Percentiles rank a stretch among this genome's conserved stretches.
Conservation (phyloP, 2,888 invertebrate genomes). For the Sepiola atlantica region DNA sequence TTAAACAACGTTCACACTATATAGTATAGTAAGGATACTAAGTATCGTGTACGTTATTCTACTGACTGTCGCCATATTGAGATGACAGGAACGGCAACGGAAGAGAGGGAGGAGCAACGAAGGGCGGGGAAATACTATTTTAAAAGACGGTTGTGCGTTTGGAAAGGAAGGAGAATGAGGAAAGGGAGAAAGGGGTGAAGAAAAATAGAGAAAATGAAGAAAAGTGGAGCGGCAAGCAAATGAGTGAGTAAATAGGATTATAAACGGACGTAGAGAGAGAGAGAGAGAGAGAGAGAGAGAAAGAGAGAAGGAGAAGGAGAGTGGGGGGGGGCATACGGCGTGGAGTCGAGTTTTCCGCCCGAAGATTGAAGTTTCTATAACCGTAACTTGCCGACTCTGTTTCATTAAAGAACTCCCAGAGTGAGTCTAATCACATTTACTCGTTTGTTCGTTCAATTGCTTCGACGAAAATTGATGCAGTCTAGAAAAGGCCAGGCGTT, state of each 20-base stretch:
- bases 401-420: conserved; percentile 14
- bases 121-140: neutral
- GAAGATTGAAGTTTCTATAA: neutral
- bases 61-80: neutral
- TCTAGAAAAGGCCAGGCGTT: neutral
- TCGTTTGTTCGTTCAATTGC: neutral
- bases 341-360: neutral
- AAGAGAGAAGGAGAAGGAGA: neutral
- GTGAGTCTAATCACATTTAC: neutral
- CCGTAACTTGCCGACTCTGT: neutral
- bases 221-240: neutral
- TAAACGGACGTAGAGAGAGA: neutral
- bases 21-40: no score
- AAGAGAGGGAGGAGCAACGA: neutral
- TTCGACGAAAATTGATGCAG: neutral
- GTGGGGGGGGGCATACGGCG: neutral
- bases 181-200: neutral
- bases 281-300: neutral
- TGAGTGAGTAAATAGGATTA: neutral
- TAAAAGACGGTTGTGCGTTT: neutral
- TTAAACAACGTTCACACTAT: no score
- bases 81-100: neutral
- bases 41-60: no score
- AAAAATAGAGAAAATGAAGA: no score
- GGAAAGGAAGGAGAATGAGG: neutral